Evolutionary conservation across 2,113 vertebrate species (phyloP).

Genomic region (Callopanchax toddi): DNA sequence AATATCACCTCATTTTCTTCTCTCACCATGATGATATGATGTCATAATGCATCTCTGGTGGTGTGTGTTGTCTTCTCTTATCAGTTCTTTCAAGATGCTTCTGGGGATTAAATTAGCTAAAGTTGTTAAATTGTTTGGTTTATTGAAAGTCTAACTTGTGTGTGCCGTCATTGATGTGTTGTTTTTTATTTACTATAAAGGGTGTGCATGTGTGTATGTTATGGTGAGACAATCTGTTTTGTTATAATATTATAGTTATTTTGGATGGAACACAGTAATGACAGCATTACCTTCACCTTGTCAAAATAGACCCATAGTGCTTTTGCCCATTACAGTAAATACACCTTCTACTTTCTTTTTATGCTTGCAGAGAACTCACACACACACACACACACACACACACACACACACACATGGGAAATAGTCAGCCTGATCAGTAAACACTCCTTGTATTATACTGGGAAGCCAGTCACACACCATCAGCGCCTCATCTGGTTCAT

Average conservation of each 20-base stretch:
- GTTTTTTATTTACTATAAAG: neutral
- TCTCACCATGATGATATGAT: constrained; percentile 10
- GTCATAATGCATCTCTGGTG: constrained; percentile 9
- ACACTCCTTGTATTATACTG: constrained; percentile 13
- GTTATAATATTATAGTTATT: constrained; percentile 47
- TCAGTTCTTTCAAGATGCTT: neutral
- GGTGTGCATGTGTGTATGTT: neutral
- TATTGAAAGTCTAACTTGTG: neutral
- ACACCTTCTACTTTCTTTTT: constrained; percentile 34
- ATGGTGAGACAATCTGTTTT: constrained; percentile 38
- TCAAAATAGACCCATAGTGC: constrained; percentile 48
- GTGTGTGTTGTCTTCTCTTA: constrained; percentile 8
- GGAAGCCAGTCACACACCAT: constrained; percentile 11
- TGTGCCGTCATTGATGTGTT: neutral
- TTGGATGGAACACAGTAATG: constrained; percentile 48
- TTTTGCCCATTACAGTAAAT: constrained; percentile 62
- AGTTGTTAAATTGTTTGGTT: neutral
- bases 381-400: constrained; percentile 1
- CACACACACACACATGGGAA: neutral
- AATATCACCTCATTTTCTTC: constrained; percentile 53
- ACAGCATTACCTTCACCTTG: constrained; percentile 49
- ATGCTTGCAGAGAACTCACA: constrained; percentile 9
- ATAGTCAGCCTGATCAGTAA: neutral
- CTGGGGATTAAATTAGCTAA: neutral
- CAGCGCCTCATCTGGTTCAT: neutral